These are phyloP conservation scores for Puma concolor DNA, from an alignment of 2,113 vertebrate species.

Conservation along the genomic window DNA sequence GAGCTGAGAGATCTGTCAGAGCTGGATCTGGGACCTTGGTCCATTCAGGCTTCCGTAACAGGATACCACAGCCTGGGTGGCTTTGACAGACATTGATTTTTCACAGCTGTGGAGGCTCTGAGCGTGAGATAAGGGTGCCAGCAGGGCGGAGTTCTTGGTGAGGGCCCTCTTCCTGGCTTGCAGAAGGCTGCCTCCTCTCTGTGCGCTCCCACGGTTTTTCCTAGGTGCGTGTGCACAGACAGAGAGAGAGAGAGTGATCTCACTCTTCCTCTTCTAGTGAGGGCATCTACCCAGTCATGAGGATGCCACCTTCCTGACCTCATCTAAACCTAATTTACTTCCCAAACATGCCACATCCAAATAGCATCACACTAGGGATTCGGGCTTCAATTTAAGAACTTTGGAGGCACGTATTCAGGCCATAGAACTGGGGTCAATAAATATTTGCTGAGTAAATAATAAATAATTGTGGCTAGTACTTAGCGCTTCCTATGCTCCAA, in stretches of 20 bases:
- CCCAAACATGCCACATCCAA: background rate
- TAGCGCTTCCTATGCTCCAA: background rate
- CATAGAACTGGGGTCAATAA: background rate
- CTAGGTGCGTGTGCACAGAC: fast-evolving
- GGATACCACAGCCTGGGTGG: background rate
- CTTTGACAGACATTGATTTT: background rate
- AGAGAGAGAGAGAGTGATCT: too few relatives aligned
- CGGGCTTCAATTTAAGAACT: background rate
- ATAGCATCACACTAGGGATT: background rate
- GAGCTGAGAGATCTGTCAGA: background rate
- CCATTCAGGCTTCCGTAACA: background rate
- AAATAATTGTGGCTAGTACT: background rate
- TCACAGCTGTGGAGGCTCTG: background rate
- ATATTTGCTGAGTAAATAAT: background rate
- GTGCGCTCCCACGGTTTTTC: background rate
- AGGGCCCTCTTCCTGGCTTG: background rate
- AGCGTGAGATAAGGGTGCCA: background rate
- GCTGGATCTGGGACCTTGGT: background rate
- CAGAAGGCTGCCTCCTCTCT: too few relatives aligned
- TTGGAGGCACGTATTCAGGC: background rate
- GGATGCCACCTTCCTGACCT: background rate
- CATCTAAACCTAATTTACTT: background rate
- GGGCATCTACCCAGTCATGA: background rate
- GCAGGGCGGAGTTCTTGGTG: background rate
- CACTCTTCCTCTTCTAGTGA: background rate